Percentiles rank a stretch among this genome's conserved stretches.
Evolutionary conservation across 2,113 vertebrate genomes (phyloP).

Genomic region (Lagopus leucura): DNA sequence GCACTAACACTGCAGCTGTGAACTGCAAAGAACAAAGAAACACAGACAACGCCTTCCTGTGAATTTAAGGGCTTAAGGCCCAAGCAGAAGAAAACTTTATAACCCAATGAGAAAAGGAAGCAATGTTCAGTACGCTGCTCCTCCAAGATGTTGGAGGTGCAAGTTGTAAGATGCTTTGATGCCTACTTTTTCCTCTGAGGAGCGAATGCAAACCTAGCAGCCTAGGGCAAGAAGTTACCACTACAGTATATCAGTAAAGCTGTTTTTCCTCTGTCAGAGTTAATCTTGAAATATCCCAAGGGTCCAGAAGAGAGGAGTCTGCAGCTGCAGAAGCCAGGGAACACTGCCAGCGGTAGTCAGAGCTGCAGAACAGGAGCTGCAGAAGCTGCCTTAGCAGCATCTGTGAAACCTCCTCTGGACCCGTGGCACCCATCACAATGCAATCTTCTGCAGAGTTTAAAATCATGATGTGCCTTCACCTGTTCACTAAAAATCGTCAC

Average conservation of each 20-base stretch:
- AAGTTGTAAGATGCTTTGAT: background rate
- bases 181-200: background rate
- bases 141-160: background rate
- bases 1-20: background rate
- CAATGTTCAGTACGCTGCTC: background rate
- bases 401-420: background rate
- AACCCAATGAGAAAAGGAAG: background rate
- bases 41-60: rapidly evolving
- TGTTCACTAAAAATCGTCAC: background rate
- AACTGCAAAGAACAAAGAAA: background rate
- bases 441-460: background rate
- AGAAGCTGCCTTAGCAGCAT: rapidly evolving
- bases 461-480: background rate
- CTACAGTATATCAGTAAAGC: background rate
- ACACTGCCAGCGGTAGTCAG: rapidly evolving
- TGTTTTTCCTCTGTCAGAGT: background rate
- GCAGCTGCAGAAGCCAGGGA: background rate
- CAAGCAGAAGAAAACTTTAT: background rate
- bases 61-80: background rate
- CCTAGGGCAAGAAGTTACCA: background rate
- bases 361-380: background rate
- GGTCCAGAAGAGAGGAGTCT: background rate
- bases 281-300: background rate
- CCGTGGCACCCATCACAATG: background rate
- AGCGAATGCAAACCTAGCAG: background rate